phyloP scores from a whole-genome alignment of 1,140 invertebrate genomes.

The Drosophila orosa region DNA sequence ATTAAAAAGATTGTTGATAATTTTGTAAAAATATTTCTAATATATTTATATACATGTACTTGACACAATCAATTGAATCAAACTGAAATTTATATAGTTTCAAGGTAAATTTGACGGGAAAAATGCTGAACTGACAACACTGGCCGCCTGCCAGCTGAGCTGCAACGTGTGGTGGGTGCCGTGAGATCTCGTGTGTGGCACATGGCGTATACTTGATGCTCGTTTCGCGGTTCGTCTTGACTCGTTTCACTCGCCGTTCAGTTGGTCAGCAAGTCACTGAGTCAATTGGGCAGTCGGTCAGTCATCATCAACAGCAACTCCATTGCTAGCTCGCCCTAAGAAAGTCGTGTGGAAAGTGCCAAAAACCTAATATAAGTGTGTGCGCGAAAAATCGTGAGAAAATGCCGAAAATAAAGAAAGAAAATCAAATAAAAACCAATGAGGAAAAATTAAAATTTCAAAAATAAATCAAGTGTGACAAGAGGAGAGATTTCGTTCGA shows the following conservation, averaged over 20 bases:
- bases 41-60: background rate
- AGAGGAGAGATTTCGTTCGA: slow-evolving; percentile 27
- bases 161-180: slow-evolving; percentile 61
- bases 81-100: background rate
- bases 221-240: slow-evolving; percentile 6
- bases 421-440: slow-evolving; percentile 47
- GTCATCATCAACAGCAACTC: slow-evolving; percentile 24
- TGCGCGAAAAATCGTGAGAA: slow-evolving; percentile 45
- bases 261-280: slow-evolving; percentile 21
- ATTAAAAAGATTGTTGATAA: background rate
- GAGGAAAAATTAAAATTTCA: slow-evolving; percentile 58
- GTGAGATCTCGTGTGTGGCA: slow-evolving; percentile 31
- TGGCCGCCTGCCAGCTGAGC: slow-evolving; percentile 64
- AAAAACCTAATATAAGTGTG: slow-evolving; percentile 40
- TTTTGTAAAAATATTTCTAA: background rate
- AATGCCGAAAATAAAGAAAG: slow-evolving; percentile 38
- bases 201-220: slow-evolving; percentile 18
- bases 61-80: background rate
- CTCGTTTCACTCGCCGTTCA: slow-evolving; percentile 11
- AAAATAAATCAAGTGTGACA: slow-evolving; percentile 78
- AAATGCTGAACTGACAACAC: background rate
- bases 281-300: slow-evolving; percentile 20
- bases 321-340: slow-evolving; percentile 1
- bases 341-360: slow-evolving; percentile 10
- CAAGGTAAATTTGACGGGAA: too few species aligned